Percentiles rank a stretch among this genome's conserved stretches.
Evolutionary conservation across 2,797 vertebrate genomes (phyloP).

Genomic region (Pelochelys cantorii): DNA sequence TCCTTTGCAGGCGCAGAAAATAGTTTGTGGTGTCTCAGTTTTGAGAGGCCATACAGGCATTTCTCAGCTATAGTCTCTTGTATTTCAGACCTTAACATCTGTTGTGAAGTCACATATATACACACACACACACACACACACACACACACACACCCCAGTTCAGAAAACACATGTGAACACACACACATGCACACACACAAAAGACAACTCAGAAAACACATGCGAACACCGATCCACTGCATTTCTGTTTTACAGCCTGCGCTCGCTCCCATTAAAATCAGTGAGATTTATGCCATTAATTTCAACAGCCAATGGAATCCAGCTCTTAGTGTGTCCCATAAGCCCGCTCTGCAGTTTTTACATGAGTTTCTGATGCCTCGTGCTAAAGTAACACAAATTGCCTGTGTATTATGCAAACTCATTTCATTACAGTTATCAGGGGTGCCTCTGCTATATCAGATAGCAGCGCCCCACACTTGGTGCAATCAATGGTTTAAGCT

Average conservation of each 20-base stretch:
- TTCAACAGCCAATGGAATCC: background rate
- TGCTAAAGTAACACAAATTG: constrained; percentile 41
- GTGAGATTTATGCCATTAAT: constrained; percentile 26
- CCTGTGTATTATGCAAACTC: constrained; percentile 73
- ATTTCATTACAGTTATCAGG: constrained; percentile 61
- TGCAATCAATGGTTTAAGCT: constrained; percentile 74
- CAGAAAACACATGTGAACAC: no score
- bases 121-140: no score
- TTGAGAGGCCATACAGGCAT: background rate
- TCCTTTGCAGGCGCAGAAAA: background rate
- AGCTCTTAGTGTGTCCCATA: constrained; percentile 8
- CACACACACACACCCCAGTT: no score
- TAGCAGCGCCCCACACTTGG: constrained; percentile 48
- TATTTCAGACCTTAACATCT: background rate
- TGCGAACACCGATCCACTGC: background rate
- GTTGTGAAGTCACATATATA: background rate
- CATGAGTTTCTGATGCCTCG: constrained; percentile 34
- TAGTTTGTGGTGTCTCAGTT: background rate
- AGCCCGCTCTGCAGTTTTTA: constrained; percentile 23
- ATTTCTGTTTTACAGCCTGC: background rate
- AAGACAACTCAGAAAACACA: background rate
- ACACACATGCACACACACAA: no score
- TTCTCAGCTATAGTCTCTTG: background rate
- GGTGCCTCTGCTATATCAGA: constrained; percentile 30
- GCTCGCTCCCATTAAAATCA: background rate